A percentile compares a stretch with the other conserved stretches of the same genome.
These are phyloP conservation scores for Gallinago paraguaiae DNA, from an alignment of 2,113 vertebrate genomes.

Conservation along the genomic window DNA sequence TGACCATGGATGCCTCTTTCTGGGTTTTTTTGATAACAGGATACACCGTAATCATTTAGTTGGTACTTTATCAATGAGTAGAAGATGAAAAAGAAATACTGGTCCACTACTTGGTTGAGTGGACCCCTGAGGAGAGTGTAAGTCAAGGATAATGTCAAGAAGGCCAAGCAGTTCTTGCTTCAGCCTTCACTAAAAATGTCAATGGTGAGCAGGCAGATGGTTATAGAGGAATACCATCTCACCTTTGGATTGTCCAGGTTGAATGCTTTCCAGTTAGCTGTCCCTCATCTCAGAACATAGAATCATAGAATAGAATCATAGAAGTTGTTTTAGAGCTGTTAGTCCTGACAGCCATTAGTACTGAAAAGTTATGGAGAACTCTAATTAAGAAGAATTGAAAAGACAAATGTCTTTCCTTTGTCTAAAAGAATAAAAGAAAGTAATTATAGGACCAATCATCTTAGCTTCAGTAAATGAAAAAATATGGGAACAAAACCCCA, in stretches of 20 bases:
- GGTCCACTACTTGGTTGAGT: neutral
- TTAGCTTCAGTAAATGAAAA: constrained; percentile 19
- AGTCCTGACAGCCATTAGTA: neutral
- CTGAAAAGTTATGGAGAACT: neutral
- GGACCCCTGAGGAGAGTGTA: neutral
- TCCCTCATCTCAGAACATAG: neutral
- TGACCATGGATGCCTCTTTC: rapidly evolving
- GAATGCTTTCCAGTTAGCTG: neutral
- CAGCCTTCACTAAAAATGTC: neutral
- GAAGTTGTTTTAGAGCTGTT: neutral
- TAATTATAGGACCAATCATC: neutral
- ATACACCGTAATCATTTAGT: neutral
- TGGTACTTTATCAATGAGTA: neutral
- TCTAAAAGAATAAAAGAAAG: neutral
- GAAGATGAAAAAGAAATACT: neutral
- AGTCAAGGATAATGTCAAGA: neutral
- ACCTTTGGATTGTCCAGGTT: neutral
- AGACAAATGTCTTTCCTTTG: neutral
- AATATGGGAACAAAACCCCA: neutral
- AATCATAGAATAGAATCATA: neutral
- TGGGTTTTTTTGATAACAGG: neutral
- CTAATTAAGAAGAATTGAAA: neutral
- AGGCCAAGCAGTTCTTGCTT: neutral
- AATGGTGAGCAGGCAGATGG: neutral
- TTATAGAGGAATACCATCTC: neutral